Evolutionary conservation across 2,113 vertebrate genomes (phyloP).

Genomic region (Xenus cinereus): DNA sequence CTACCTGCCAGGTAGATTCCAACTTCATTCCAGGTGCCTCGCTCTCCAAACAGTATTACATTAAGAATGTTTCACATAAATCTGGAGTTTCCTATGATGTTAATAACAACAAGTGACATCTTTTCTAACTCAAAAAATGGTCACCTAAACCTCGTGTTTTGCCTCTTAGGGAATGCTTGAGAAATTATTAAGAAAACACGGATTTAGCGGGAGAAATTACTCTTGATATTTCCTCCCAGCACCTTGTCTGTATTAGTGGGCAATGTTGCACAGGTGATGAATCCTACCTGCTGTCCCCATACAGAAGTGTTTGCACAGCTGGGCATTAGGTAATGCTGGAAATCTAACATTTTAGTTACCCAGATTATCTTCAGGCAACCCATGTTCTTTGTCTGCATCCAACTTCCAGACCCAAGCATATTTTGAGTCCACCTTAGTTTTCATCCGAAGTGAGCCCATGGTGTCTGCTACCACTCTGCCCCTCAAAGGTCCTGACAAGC

Average conservation of each 20-base stretch:
- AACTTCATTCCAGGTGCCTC: not conserved
- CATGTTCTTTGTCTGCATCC: not conserved
- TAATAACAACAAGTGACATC: not conserved
- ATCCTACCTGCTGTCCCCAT: not conserved
- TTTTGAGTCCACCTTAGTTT: not conserved
- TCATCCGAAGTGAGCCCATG: not conserved
- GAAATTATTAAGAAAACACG: not conserved
- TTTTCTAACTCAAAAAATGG: not conserved
- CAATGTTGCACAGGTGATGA: not conserved
- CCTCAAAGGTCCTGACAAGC: not conserved
- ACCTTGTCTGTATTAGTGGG: not conserved
- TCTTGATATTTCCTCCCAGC: not conserved
- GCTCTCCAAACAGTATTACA: not conserved
- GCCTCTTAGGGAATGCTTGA: not conserved
- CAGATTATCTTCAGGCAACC: not conserved
- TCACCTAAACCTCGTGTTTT: not conserved
- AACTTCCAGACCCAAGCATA: not conserved
- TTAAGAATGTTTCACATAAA: not conserved
- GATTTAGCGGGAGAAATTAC: not conserved
- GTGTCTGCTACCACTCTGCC: too few relatives aligned
- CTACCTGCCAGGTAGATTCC: not conserved
- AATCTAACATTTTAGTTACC: not conserved
- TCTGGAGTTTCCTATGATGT: not conserved
- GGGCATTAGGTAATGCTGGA: not conserved
- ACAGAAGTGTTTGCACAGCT: not conserved